These are phyloP conservation scores for Brachyistius frenatus DNA, from an alignment of 2,113 vertebrate species.

Conservation along the genomic window DNA sequence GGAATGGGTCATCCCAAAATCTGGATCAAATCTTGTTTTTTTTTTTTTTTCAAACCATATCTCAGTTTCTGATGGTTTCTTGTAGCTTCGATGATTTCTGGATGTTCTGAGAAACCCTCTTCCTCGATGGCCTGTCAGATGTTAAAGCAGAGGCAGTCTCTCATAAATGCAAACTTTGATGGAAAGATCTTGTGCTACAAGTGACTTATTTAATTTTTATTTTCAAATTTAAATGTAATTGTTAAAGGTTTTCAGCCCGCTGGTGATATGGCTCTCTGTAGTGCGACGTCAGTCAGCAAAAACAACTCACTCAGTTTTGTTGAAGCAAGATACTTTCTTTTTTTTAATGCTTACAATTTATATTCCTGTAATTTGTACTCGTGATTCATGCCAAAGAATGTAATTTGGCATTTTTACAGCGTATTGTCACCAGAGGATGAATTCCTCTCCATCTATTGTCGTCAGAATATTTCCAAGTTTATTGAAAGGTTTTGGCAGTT, in stretches of 20 bases:
- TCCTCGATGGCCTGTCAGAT: slow-evolving; percentile 14
- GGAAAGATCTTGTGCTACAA: slow-evolving; percentile 5
- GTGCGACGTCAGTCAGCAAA: no score
- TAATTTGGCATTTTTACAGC: no score
- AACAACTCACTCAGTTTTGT: not conserved
- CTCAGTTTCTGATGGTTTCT: slow-evolving; percentile 31
- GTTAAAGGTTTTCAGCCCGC: not conserved
- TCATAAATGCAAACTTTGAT: slow-evolving; percentile 27
- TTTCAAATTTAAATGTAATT: not conserved
- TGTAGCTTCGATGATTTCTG: slow-evolving; percentile 47
- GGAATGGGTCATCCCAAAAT: slow-evolving; percentile 38
- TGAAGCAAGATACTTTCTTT: no score
- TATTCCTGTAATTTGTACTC: no score
- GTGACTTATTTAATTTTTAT: not conserved
- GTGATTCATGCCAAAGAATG: no score
- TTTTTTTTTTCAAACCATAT: not conserved
- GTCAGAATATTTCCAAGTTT: no score
- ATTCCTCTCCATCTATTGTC: no score
- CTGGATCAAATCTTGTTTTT: slow-evolving; percentile 43
- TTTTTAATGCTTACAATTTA: no score
- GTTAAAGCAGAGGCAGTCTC: slow-evolving; percentile 16
- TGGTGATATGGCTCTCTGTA: not conserved
- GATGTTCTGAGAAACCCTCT: slow-evolving; percentile 17
- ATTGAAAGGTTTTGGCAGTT: not conserved
- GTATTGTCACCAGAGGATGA: no score